Base-by-base conservation (phyloP, 2,797 vertebrate genomes). In the Sarcoramphus papa region DNA sequence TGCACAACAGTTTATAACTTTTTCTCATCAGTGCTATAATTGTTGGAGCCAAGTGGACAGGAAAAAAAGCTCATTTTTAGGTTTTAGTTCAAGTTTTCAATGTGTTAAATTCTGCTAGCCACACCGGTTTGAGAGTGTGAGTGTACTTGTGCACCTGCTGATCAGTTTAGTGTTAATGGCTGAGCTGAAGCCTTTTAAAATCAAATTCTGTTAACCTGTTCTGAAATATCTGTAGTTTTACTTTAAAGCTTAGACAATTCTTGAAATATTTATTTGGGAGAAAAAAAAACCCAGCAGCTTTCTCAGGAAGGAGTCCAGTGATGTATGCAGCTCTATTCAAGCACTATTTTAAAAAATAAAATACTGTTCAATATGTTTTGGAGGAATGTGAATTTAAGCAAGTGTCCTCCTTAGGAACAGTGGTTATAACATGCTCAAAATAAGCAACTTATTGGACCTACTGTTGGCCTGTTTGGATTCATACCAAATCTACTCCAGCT, bases 111-210 rank as follows among this genome's bases (percentile, higher is more conserved):
- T 82, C 45, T 73, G 22, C 25, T 69, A 18, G 37, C 50, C 76
- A 30, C 16, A 9, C 23, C 47, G 33, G 59, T 31, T 25, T 33
- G 87, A 89, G 93, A 84, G 72, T 73, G 73, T 76, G 50, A 40
- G n/a, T 35, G 62, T 56, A 35, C 8, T 41, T 83, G 37, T 43
- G 51, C n/a, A 86, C 27, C 41, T 77, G 48, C n/a, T 68, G 50
- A 19, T 67, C 21, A 47, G 33, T 81, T 78, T 33, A 51, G 74
- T 64, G 57, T n/a, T 68, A 64, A 24, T 53, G 67, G 78, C 93
- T 93, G 93, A 96, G 68, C 93, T 69, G 82, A 90, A 91, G 54
- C 47, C 90, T 94, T 81, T n/a, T 7, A 8, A 63, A 48, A 43
- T 43, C 53, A 27, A 23, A 31, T 51, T 48, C 24, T 45, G 0